Evolutionary conservation across 2,888 invertebrate species (phyloP), one percentile per base, ranked within the genome.

Genomic region (Pammene aurita): DNA sequence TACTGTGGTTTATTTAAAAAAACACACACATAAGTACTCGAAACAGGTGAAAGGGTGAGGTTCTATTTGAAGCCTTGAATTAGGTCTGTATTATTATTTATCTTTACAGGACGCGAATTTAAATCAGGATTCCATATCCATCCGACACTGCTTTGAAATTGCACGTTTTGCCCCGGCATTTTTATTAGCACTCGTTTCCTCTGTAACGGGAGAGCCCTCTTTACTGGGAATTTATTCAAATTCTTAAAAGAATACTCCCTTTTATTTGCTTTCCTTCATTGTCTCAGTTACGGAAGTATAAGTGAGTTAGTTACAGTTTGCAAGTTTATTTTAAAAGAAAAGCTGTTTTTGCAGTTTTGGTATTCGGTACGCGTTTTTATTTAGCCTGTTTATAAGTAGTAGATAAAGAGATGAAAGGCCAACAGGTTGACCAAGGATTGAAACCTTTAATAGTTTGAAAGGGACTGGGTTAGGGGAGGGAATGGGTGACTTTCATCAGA

Each of bases 161-260:
- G 81, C 79, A 75, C 83, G 77, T 82, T 85, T 84, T 82, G 78
- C 80, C 80, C 77, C 72, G 80, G 84, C 77, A 84, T 88, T 90
- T 91, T 90, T 91, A 90, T 90, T 90, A 88, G 85, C 81, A 80
- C 76, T 77, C 82, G 78, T 80, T 86, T 85, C 82, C 84, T 86
- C 84, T 84, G 90, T 85, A 91, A 92, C 84, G 81, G 78, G 89
- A 92, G 81, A 80, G 78, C 74, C 71, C 77, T 72, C 83, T 82
- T 80, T 77, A 84, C 78, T 81, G 82, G 79, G 83, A 86, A 88
- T 89, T 89, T 91, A 91, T 92, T 92, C 88, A 90, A 92, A 91
- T 91, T 89, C 86, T 83, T 84, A 78, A 84, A 86, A 82, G 85
- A 84, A 86, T 83, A 85, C 84, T 86, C 81, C 72, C 75, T 77